phyloP scores from a whole-genome alignment of 2,113 vertebrate genomes.

The Lampris megalopsis region DNA sequence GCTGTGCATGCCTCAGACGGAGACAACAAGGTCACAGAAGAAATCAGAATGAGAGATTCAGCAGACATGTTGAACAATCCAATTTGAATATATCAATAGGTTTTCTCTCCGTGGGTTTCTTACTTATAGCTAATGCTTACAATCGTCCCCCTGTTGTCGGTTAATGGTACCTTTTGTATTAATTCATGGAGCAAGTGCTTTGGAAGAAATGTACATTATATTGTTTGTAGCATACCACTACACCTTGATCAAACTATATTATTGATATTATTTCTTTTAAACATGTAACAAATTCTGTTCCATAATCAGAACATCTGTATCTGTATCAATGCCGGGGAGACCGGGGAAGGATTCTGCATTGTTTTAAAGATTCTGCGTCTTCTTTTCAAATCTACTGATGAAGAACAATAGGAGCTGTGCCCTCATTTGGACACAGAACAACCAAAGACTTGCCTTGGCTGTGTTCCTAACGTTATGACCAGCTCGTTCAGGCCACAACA shows the following conservation, averaged over 20 bases:
- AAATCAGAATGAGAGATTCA: slow-evolving; percentile 18
- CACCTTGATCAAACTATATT: too few species aligned
- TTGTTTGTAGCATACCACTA: too few species aligned
- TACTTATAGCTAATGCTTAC: slow-evolving; percentile 4
- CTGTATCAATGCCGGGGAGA: slow-evolving; percentile 2
- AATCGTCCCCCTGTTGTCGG: slow-evolving; percentile 6
- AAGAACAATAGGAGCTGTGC: slow-evolving; percentile 32
- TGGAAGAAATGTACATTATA: too few species aligned
- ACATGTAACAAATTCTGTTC: too few species aligned
- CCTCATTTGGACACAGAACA: slow-evolving; percentile 3
- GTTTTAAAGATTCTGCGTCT: slow-evolving; percentile 40
- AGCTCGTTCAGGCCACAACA: too few species aligned
- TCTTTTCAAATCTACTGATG: slow-evolving; percentile 30
- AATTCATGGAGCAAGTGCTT: not conserved
- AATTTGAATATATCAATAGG: slow-evolving; percentile 41
- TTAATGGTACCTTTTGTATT: not conserved
- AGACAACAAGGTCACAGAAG: slow-evolving; percentile 73
- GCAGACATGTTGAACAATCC: slow-evolving; percentile 43
- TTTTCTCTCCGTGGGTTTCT: slow-evolving; percentile 12
- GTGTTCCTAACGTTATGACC: slow-evolving; percentile 36
- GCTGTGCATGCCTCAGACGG: slow-evolving; percentile 38
- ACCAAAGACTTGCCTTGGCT: slow-evolving; percentile 16
- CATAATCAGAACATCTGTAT: slow-evolving; percentile 9
- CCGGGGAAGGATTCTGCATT: slow-evolving; percentile 31
- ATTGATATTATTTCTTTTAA: too few species aligned